Conservation (phyloP, 2,888 invertebrate genomes). For the Apotomis turbidana region DNA sequence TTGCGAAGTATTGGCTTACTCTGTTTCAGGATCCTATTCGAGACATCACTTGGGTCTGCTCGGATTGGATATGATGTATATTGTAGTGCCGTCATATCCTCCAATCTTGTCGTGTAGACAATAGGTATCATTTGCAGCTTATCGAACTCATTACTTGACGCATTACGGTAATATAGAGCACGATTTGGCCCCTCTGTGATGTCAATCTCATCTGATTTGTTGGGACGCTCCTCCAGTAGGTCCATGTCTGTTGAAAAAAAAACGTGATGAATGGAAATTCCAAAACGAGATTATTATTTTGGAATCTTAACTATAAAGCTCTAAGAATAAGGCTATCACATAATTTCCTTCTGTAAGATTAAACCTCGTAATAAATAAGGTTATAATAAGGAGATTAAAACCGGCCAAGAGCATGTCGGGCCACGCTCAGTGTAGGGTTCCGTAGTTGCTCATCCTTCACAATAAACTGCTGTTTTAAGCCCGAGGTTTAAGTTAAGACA, state of each 20-base stretch:
- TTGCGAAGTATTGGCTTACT: constrained; percentile 48
- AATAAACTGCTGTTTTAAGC: too few species aligned
- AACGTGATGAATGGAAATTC: neutral
- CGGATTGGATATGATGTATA: neutral
- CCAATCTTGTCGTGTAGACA: constrained; percentile 56
- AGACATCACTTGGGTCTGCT: constrained; percentile 36
- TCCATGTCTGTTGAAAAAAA: constrained; percentile 18
- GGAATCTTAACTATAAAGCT: too few species aligned
- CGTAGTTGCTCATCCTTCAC: too few species aligned
- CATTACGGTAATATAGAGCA: neutral
- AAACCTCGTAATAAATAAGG: too few species aligned
- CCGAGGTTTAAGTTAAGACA: too few species aligned
- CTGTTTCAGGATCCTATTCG: constrained; percentile 45
- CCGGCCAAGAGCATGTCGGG: too few species aligned
- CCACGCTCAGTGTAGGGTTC: too few species aligned
- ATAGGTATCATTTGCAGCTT: constrained; percentile 38
- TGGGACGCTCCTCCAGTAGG: constrained; percentile 4
- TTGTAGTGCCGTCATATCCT: constrained; percentile 50
- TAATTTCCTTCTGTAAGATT: too few species aligned
- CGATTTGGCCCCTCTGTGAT: neutral
- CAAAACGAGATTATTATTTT: too few species aligned
- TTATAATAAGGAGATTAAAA: too few species aligned
- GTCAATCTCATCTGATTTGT: constrained; percentile 17
- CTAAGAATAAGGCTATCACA: too few species aligned
- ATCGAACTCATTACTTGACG: neutral